Evolutionary conservation across 2,888 invertebrate species (phyloP).

Genomic region (Hecatera dysodea): DNA sequence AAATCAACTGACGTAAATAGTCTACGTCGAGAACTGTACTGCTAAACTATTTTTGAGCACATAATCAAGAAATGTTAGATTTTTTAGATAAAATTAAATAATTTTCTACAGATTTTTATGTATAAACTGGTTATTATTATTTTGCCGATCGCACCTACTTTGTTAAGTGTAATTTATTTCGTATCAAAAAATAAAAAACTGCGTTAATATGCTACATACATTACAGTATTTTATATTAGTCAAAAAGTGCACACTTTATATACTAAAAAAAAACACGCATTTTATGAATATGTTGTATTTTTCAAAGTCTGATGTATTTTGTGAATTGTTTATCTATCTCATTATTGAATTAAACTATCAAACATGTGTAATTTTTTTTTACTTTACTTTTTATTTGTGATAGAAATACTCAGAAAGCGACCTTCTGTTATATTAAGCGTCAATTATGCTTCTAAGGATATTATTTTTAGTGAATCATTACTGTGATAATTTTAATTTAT

Average conservation of each 20-base stretch:
- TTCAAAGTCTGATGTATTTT: slow-evolving; percentile 55
- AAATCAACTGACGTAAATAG: slow-evolving; percentile 40
- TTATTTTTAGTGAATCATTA: slow-evolving; percentile 63
- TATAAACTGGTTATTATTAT: slow-evolving; percentile 13
- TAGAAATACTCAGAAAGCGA: slow-evolving; percentile 49
- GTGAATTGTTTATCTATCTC: slow-evolving; percentile 35
- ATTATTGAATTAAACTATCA: slow-evolving; percentile 23
- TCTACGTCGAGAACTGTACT: slow-evolving; percentile 21
- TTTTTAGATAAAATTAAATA: background rate
- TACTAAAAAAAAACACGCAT: slow-evolving; percentile 10
- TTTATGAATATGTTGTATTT: slow-evolving; percentile 41
- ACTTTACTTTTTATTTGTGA: slow-evolving; percentile 48
- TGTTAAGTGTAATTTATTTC: background rate
- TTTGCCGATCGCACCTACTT: slow-evolving; percentile 2
- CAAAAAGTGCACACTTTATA: slow-evolving; percentile 22
- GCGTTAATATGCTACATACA: slow-evolving; percentile 6
- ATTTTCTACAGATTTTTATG: slow-evolving; percentile 2
- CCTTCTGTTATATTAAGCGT: slow-evolving; percentile 40
- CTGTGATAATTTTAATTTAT: slow-evolving; percentile 70
- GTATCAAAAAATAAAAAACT: background rate
- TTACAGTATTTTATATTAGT: slow-evolving; percentile 20
- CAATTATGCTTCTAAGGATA: slow-evolving; percentile 53
- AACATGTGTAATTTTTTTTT: slow-evolving; percentile 27
- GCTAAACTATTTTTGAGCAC: slow-evolving; percentile 18
- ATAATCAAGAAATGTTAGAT: slow-evolving; percentile 1